Evolutionary conservation across 2,797 vertebrate species (phyloP), one percentile per base, ranked within the genome.

Genomic region (Squalus acanthias): DNA sequence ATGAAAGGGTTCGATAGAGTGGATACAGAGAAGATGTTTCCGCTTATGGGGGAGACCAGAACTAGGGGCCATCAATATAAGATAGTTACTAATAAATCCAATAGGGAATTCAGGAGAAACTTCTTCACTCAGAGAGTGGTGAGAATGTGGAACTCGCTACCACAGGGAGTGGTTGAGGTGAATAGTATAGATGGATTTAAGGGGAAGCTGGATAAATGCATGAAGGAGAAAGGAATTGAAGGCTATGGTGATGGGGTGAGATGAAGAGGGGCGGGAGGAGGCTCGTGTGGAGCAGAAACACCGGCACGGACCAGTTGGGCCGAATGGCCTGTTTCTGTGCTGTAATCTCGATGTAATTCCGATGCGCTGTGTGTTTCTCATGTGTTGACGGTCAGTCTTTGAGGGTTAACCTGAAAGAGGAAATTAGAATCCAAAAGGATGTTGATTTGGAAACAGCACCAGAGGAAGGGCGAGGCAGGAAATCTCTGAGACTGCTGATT

Each of bases 401-500:
- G 70, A 95, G 92, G 67, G 92, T 70, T 95, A 95, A 95, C 50
- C 69, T 74, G 70, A 74, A 29, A 95, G 94, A 95, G 70, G 69
- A 95, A 74, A 72, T 76, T 74, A 50, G 33, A 72, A 72, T 95
- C 67, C 67, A 95, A 46, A 57, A 29, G 93, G 69, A 65, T 95
- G 93, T 95, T 95, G 70, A 74, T 46, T 95, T 74, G 70, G 24
- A 95, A 33, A 17, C 94, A 57, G 94, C 93, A 53, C 26, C 50
- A 74, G 94, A 57, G 91, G 91, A 93, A 93, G 63, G 91, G 91
- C 91, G 33, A 65, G 88, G 63, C 63, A 93, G 91, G 91, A 93
- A 93, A 69, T 93, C 91, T 24, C n/a, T 1, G 63, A 39, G n/a
- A 24, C 17, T 10, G 63, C 63, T 22, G 9, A 24, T 20, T n/a